Percentiles rank a stretch among this genome's conserved stretches.
These are phyloP conservation scores for Anthonomus grandis DNA, from an alignment of 1,140 invertebrate genomes.

Conservation along the genomic window DNA sequence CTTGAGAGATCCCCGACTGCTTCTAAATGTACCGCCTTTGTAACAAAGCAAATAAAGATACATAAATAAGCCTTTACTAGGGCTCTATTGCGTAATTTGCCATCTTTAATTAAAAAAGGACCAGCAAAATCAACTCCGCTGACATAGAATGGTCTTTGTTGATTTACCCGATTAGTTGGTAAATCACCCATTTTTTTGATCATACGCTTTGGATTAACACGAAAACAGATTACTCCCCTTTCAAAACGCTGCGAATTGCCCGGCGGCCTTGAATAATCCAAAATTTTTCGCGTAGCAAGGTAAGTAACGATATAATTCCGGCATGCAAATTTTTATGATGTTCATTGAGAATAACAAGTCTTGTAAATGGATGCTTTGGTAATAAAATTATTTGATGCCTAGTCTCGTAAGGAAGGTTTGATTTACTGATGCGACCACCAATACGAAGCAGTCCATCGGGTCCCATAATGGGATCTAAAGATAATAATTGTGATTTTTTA, in stretches of 20 bases:
- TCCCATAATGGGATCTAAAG: background rate
- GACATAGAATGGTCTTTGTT: slow-evolving; percentile 39
- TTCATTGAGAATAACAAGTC: background rate
- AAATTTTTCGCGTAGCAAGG: slow-evolving; percentile 3
- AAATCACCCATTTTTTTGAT: background rate
- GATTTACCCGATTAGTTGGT: slow-evolving; percentile 9
- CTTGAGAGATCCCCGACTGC: slow-evolving; percentile 38
- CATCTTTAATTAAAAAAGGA: no score
- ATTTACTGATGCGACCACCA: background rate
- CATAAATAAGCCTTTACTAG: slow-evolving; percentile 46
- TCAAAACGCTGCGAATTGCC: slow-evolving; percentile 2
- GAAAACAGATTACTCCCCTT: slow-evolving; percentile 3
- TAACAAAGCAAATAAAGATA: no score
- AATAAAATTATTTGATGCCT: no score
- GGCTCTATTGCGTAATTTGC: slow-evolving; percentile 39
- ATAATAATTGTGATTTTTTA: background rate
- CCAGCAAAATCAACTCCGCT: slow-evolving; percentile 48
- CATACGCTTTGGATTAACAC: background rate
- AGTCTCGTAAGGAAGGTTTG: no score
- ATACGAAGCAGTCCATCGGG: background rate
- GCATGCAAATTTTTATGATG: background rate
- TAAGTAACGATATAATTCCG: background rate
- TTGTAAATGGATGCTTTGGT: no score
- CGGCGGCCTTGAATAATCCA: slow-evolving; percentile 28
- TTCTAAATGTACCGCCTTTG: slow-evolving; percentile 51